Evolutionary conservation across 1,140 invertebrate genomes (phyloP), one percentile per base, ranked within the genome.

Genomic region (Anastatus disparis): DNA sequence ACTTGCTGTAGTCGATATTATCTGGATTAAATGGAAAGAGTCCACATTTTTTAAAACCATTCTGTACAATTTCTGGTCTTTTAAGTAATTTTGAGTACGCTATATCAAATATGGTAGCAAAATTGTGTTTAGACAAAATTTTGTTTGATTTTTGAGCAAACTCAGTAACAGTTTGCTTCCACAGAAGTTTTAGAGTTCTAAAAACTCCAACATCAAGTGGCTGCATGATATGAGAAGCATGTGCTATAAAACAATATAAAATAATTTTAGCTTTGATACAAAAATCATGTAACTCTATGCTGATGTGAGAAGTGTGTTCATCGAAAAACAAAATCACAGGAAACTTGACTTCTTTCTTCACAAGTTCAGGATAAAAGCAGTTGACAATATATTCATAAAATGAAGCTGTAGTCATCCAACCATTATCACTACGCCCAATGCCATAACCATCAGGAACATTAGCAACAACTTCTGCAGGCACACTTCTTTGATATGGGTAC

Each of bases 221-320:
- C 71, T 86, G 83, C 6, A 83, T 17, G 26, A 85, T 79, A 46
- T 84, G 81, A 1, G 82, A 83, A 4, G 81, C 75, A 72, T 86
- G 85, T n/a, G 82, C 79, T 20, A 74, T 70, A 1, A 85, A 67
- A 8, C 75, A 76, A 24, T 74, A 55, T 1, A 82, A 17, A 10
- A 75, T 9, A 31, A 83, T 82, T 12, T 63, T 27, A 10, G 81
- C 72, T 48, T 76, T 73, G 2, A 58, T 65, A 70, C 79, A 81
- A 46, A 82, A 77, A 15, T 78, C 29, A 44, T 58, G 59, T 24
- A 77, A 26, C 42, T 82, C 48, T 12, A 76, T 40, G 24, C 74
- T 76, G 0, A 81, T 26, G 58, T 81, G 77, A 7, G 67, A 64
- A 13, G 73, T 72, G 35, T 74, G 48, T 31, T 56, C 78, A 73